phyloP scores from a whole-genome alignment of 2,113 vertebrate species.

The Arizona elegans region DNA sequence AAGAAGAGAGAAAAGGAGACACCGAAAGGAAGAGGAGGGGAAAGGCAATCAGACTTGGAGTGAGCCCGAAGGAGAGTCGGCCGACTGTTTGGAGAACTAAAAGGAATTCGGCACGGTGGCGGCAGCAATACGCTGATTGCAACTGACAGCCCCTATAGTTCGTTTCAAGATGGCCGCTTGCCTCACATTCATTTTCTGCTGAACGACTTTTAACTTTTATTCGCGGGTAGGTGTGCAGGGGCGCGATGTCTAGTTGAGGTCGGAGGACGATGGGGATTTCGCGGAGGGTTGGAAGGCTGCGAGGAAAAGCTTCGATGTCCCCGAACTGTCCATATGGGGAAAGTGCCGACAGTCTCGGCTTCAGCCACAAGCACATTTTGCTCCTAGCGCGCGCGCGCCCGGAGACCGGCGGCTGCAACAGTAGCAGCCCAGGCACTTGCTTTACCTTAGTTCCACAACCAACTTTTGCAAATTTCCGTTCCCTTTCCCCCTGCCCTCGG shows the following conservation, averaged over 20 bases:
- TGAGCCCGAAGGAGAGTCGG: slow-evolving; percentile 47
- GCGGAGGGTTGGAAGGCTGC: slow-evolving; percentile 57
- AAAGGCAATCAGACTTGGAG: slow-evolving; percentile 37
- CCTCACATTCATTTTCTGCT: slow-evolving; percentile 96
- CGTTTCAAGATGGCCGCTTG: slow-evolving; percentile 99
- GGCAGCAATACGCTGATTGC: slow-evolving; percentile 77
- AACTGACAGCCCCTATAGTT: slow-evolving; percentile 99
- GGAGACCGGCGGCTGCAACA: slow-evolving; percentile 26
- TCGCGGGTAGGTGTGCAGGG: slow-evolving; percentile 82
- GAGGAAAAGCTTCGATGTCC: slow-evolving; percentile 68
- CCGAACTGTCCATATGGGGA: slow-evolving; percentile 72
- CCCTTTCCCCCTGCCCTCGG: slow-evolving; percentile 63
- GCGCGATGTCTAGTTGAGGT: slow-evolving; percentile 66
- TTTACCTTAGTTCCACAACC: slow-evolving; percentile 62
- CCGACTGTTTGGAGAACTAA: slow-evolving; percentile 75
- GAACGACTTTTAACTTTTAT: slow-evolving; percentile 98
- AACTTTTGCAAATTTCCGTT: slow-evolving; percentile 76
- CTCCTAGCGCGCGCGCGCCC: slow-evolving; percentile 25
- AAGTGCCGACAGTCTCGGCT: slow-evolving; percentile 75
- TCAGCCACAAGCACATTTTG: slow-evolving; percentile 52
- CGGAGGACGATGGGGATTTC: slow-evolving; percentile 61
- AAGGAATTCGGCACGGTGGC: slow-evolving; percentile 77
- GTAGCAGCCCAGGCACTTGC: slow-evolving; percentile 65
- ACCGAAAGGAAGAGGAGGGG: background rate
- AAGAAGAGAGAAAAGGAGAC: background rate